Evolutionary conservation across 64 coral and sea anemone species (phyloP).

Genomic region (Anthopleura sola): DNA sequence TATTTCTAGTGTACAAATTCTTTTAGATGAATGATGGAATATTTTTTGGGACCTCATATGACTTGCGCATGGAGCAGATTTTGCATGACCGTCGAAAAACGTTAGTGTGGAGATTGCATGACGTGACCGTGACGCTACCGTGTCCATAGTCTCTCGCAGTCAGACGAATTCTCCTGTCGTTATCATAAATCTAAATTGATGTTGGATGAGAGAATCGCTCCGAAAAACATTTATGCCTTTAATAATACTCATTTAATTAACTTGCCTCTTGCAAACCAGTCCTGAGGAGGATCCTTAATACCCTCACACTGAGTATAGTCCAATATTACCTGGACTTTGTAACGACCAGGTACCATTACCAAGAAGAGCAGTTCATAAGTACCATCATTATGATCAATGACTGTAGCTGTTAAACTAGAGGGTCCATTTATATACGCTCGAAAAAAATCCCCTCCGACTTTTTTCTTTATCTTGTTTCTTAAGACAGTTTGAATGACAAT

Average conservation of each 20-base stretch:
- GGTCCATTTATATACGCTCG: conserved; percentile 66
- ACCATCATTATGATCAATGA: conserved; percentile 67
- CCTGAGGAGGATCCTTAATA: conserved; percentile 68
- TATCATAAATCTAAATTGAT: too few relatives aligned
- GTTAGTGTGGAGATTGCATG: too few relatives aligned
- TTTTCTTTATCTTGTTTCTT: conserved; percentile 32
- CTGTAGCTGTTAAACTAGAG: conserved; percentile 51
- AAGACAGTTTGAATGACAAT: conserved; percentile 60
- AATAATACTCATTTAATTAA: not conserved
- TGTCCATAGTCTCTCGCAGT: too few relatives aligned
- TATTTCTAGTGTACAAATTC: too few relatives aligned
- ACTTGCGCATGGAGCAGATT: too few relatives aligned
- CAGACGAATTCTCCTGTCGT: too few relatives aligned
- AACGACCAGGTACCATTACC: conserved; percentile 31
- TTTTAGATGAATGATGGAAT: too few relatives aligned
- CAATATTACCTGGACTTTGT: conserved; percentile 30
- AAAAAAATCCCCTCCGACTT: conserved; percentile 69
- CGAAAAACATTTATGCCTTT: too few relatives aligned
- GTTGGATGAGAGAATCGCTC: too few relatives aligned
- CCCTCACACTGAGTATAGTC: conserved; percentile 53
- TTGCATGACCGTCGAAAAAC: too few relatives aligned
- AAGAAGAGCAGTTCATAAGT: conserved; percentile 45
- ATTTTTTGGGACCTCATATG: too few relatives aligned
- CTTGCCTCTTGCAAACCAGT: conserved; percentile 84
- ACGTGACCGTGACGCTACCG: too few relatives aligned